A percentile compares a stretch with the other conserved stretches of the same genome.
phyloP scores from a whole-genome alignment of 2,113 vertebrate species.

The Macquaria ambigua region DNA sequence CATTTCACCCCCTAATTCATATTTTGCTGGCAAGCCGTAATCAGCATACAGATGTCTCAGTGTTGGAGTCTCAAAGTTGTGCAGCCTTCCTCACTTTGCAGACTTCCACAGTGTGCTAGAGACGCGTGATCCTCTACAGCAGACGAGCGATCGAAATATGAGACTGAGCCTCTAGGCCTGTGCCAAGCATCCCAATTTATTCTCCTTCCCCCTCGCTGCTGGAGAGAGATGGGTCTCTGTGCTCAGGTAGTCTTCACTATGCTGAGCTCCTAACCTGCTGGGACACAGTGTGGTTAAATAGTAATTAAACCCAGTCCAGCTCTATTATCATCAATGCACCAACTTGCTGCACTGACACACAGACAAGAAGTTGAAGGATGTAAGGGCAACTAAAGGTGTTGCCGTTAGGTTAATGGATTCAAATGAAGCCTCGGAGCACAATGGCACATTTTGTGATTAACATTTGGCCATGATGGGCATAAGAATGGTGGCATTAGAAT shows the following conservation, averaged over 20 bases:
- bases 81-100: slow-evolving; percentile 53
- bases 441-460: slow-evolving; percentile 76
- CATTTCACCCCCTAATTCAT: slow-evolving; percentile 45
- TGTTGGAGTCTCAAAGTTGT: slow-evolving; percentile 48
- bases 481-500: slow-evolving; percentile 67
- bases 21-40: slow-evolving; percentile 37
- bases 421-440: slow-evolving; percentile 62
- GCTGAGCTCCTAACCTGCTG: slow-evolving; percentile 66
- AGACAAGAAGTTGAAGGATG: slow-evolving; percentile 70
- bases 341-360: slow-evolving; percentile 64
- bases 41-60: slow-evolving; percentile 48
- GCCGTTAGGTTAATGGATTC: slow-evolving; percentile 75
- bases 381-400: slow-evolving; percentile 67
- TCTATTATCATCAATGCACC: slow-evolving; percentile 70
- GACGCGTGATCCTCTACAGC: slow-evolving; percentile 60
- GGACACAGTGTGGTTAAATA: slow-evolving; percentile 70
- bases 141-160: slow-evolving; percentile 65
- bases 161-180: slow-evolving; percentile 71
- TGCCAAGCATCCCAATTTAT: slow-evolving; percentile 76
- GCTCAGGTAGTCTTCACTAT: slow-evolving; percentile 62
- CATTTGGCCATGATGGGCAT: slow-evolving; percentile 68
- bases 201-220: slow-evolving; percentile 52
- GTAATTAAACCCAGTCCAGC: slow-evolving; percentile 75
- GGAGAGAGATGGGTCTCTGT: slow-evolving; percentile 56
- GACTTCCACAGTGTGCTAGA: slow-evolving; percentile 59